A percentile compares a stretch with the other conserved stretches of the same genome.
These are phyloP conservation scores for Torymus texanus DNA, from an alignment of 2,888 invertebrate genomes.

Conservation along the genomic window DNA sequence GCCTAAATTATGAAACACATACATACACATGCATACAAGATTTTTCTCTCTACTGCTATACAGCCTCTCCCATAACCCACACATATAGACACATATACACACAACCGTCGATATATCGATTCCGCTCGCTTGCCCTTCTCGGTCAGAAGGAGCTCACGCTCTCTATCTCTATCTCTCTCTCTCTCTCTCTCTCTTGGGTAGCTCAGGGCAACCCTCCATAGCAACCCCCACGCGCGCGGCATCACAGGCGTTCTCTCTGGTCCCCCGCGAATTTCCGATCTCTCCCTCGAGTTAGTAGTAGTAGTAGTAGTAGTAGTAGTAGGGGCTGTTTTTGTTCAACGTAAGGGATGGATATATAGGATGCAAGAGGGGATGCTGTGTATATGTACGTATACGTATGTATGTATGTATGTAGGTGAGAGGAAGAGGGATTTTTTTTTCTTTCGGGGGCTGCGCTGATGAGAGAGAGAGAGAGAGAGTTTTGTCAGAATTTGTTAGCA, in stretches of 20 bases:
- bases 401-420: too few species aligned
- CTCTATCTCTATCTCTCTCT: too few species aligned
- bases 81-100: constrained; percentile 8
- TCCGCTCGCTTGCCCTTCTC: constrained; percentile 52
- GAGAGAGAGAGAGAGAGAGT: too few species aligned
- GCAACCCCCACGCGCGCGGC: constrained; percentile 64
- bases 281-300: not conserved
- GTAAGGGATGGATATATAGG: too few species aligned
- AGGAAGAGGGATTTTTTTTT: too few species aligned
- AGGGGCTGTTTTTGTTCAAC: too few species aligned
- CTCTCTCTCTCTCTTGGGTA: constrained; percentile 26
- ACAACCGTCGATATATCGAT: constrained; percentile 48
- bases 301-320: too few species aligned
- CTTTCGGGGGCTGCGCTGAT: too few species aligned
- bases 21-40: not conserved
- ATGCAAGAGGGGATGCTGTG: too few species aligned
- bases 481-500: not conserved
- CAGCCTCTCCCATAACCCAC: not conserved
- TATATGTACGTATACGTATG: too few species aligned
- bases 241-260: constrained; percentile 50
- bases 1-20: not conserved
- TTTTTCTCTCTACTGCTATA: constrained; percentile 18
- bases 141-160: constrained; percentile 36
- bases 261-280: constrained; percentile 41
- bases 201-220: constrained; percentile 65